Evolutionary conservation across 2,113 vertebrate species (phyloP).

Genomic region (Aythya baeri): DNA sequence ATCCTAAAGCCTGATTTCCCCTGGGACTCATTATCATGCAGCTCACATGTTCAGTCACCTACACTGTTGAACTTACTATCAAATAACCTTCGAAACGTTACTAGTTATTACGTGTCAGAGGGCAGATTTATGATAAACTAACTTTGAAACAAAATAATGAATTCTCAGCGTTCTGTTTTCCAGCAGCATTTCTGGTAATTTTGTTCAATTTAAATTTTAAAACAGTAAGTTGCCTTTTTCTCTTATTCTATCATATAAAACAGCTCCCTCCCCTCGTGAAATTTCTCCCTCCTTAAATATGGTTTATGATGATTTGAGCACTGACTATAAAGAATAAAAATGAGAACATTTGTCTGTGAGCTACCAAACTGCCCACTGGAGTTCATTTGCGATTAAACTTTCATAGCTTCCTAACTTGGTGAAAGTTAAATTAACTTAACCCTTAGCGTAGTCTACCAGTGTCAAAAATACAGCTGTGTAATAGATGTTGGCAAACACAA

Average conservation of each 20-base stretch:
- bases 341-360: constrained; percentile 49
- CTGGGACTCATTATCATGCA: constrained; percentile 77
- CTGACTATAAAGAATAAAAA: constrained; percentile 57
- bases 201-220: constrained; percentile 74
- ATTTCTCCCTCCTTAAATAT: constrained; percentile 52
- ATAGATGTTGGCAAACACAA: not conserved
- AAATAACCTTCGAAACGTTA: constrained; percentile 79
- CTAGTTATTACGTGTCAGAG: constrained; percentile 78
- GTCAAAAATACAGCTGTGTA: not conserved
- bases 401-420: constrained; percentile 18
- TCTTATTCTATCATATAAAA: constrained; percentile 48
- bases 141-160: constrained; percentile 78
- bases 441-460: not conserved
- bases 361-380: constrained; percentile 27
- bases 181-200: constrained; percentile 68
- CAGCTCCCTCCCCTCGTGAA: constrained; percentile 21
- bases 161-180: constrained; percentile 59
- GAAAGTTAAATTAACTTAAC: constrained; percentile 49
- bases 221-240: constrained; percentile 57
- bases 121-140: constrained; percentile 82
- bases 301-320: constrained; percentile 41
- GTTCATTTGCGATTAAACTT: constrained; percentile 49
- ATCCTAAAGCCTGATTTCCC: constrained; percentile 77
- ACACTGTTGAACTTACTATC: constrained; percentile 79
- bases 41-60: constrained; percentile 78